Conservation (phyloP, 2,797 vertebrate species). For the Microchirus variegatus region DNA sequence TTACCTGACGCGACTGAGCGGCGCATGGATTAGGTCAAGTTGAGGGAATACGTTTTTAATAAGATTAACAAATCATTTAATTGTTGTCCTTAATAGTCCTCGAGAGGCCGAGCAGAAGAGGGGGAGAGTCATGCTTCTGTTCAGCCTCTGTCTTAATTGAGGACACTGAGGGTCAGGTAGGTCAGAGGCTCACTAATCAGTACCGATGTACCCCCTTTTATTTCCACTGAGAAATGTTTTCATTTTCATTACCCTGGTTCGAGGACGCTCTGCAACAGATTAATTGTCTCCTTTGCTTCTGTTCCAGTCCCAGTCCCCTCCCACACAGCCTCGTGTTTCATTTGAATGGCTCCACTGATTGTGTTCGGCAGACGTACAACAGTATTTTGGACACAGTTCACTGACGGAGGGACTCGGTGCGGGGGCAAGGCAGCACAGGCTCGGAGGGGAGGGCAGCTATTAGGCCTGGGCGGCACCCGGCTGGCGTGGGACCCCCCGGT, state of each 20-base stretch:
- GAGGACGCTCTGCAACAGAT: slow-evolving; percentile 49
- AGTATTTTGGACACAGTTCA: slow-evolving; percentile 64
- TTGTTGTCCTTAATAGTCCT: slow-evolving; percentile 59
- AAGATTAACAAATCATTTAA: slow-evolving; percentile 70
- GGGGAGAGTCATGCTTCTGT: slow-evolving; percentile 46
- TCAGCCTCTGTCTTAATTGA: slow-evolving; percentile 65
- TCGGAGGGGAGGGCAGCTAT: slow-evolving; percentile 61
- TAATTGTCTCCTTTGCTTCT: slow-evolving; percentile 62
- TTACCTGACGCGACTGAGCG: slow-evolving; percentile 58
- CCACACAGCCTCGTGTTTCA: slow-evolving; percentile 47
- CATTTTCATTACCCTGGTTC: slow-evolving; percentile 53
- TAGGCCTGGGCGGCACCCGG: slow-evolving; percentile 54
- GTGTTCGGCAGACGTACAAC: slow-evolving; percentile 39
- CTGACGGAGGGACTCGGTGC: slow-evolving; percentile 68
- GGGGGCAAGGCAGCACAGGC: slow-evolving; percentile 68
- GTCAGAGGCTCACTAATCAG: slow-evolving; percentile 60
- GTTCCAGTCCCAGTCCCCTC: slow-evolving; percentile 52
- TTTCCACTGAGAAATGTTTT: slow-evolving; percentile 61
- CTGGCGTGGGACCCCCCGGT: slow-evolving; percentile 59
- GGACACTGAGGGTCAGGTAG: slow-evolving; percentile 49
- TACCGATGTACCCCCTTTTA: slow-evolving; percentile 47
- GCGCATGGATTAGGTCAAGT: slow-evolving; percentile 48
- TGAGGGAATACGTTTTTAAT: slow-evolving; percentile 66
- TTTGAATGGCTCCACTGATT: slow-evolving; percentile 35
- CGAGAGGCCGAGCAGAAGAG: slow-evolving; percentile 53